Conservation (phyloP, 2,888 invertebrate genomes). For the Saturnia japonica region DNA sequence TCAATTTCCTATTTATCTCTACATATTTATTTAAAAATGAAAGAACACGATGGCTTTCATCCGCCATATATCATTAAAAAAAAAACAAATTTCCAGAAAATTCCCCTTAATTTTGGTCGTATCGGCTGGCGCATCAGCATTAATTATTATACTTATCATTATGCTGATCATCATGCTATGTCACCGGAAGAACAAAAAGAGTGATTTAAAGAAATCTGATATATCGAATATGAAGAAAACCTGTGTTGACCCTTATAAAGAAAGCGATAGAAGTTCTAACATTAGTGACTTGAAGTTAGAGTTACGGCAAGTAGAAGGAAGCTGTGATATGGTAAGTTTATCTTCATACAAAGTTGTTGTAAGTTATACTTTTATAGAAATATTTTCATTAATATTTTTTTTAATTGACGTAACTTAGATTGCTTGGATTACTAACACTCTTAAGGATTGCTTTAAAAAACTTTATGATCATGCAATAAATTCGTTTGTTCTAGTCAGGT, state of each 20-base stretch:
- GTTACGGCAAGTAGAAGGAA: constrained; percentile 90
- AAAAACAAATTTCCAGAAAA: constrained; percentile 79
- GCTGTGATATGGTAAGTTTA: constrained; percentile 85
- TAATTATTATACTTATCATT: constrained; percentile 89
- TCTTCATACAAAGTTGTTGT: background rate
- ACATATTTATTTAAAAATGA: background rate
- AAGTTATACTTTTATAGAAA: background rate
- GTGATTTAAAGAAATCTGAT: constrained; percentile 82
- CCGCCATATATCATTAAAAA: background rate
- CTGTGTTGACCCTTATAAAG: constrained; percentile 79
- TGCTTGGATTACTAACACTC: too few relatives aligned
- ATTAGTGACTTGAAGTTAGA: constrained; percentile 96
- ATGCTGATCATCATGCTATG: constrained; percentile 90
- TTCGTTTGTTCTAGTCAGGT: too few relatives aligned
- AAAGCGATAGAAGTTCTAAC: constrained; percentile 93
- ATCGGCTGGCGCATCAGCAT: constrained; percentile 87
- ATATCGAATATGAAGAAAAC: constrained; percentile 65
- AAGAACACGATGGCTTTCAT: background rate
- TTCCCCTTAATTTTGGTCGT: constrained; percentile 90
- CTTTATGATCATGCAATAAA: too few relatives aligned
- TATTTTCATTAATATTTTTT: too few relatives aligned
- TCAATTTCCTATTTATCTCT: too few relatives aligned
- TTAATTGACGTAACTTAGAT: too few relatives aligned
- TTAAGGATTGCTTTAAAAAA: too few relatives aligned
- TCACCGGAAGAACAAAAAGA: constrained; percentile 81